Percentiles rank a stretch among this genome's conserved stretches.
phyloP scores from a whole-genome alignment of 2,113 vertebrate genomes.

The Calidris pugnax region DNA sequence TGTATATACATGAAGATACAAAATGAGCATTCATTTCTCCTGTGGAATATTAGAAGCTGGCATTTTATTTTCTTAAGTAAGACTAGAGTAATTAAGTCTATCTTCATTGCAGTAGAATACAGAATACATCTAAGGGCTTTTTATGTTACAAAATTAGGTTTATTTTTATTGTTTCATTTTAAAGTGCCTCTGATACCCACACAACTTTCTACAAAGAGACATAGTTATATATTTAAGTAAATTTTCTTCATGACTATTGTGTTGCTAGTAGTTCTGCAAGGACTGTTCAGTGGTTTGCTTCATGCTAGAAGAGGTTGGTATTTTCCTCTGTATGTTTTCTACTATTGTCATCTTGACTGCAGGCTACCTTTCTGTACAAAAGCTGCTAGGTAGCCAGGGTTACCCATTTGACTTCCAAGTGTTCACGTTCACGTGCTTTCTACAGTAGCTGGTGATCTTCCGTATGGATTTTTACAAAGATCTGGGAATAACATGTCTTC shows the following conservation, averaged over 20 bases:
- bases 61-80: not conserved
- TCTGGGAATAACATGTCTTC: not conserved
- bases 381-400: not conserved
- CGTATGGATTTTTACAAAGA: not conserved
- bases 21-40: not conserved
- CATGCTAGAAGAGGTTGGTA: not conserved
- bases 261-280: not conserved
- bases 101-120: not conserved
- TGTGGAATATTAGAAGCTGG: not conserved
- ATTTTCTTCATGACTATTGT: not conserved
- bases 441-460: not conserved
- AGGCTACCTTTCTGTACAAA: fast-evolving
- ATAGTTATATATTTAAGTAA: not conserved
- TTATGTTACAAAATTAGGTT: not conserved
- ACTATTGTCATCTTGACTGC: not conserved
- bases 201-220: not conserved
- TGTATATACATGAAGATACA: not conserved
- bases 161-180: not conserved
- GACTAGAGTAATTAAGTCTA: not conserved
- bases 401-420: not conserved
- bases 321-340: not conserved
- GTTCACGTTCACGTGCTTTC: not conserved
- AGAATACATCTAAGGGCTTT: not conserved
- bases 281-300: not conserved
- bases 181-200: not conserved